Base-by-base conservation (phyloP, 2,888 invertebrate species). In the Meganola albula region DNA sequence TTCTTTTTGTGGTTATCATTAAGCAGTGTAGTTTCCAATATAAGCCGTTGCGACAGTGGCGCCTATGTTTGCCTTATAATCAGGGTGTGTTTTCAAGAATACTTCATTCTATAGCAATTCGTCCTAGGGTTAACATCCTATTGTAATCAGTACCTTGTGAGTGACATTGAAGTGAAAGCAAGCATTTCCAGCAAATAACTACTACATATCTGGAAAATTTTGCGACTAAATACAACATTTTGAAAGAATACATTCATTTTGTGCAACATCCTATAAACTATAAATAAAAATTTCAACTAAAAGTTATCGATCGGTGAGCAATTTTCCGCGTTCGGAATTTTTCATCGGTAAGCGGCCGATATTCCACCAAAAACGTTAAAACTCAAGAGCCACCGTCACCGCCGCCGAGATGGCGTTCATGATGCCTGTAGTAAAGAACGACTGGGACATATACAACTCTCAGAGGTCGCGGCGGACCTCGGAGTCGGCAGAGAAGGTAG, bases 361-460 rank as follows among this genome's bases (percentile, higher is more conserved):
- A 73, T 56, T 56, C 54, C 55, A 60, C 57, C 73, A 73, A 84
- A 83, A 74, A 84, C 84, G 83, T 78, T 74, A 66, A 74, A 59
- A 58, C 63, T 48, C 59, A 78, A 69, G 82, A 78, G 68, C 52
- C 60, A 69, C 76, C 74, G 74, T 69, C 53, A 48, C 58, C 66
- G 58, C 56, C 80, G 77, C 63, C 76, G 80, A 77, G 79, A 96
- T 96, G 96, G 96, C 96, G 88, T 96, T 96, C 87, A 95, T 95
- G 95, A 95, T 96, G 94, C 96, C 95, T 37, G 95, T 96, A 50
- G 91, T 96, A 85, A 95, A 95, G 88, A 96, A 95, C 87, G 95
- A 96, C 77, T 96, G 93, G 90, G 94, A 96, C 76, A 95, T 96
- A 66, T 96, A 96, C 88, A 94, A 94, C 87, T 92, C 93, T 48